phyloP scores from a whole-genome alignment of 2,113 vertebrate genomes.

The Etheostoma spectabile region DNA sequence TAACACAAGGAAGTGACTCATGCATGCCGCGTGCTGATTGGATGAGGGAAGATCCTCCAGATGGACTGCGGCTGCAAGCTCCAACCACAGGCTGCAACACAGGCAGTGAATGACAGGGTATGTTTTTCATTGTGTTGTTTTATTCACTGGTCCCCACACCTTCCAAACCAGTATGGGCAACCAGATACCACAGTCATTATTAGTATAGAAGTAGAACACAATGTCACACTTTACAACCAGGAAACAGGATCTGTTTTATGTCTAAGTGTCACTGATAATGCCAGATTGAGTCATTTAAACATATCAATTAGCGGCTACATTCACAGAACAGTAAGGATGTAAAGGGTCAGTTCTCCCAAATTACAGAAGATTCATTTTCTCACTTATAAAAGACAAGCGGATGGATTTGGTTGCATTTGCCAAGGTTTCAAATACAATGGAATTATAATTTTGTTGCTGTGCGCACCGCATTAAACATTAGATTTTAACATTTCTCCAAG shows the following conservation, averaged over 20 bases:
- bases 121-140: conserved; percentile 35
- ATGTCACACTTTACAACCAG: not conserved
- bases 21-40: conserved; percentile 61
- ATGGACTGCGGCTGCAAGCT: conserved; percentile 4
- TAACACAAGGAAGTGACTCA: conserved; percentile 64
- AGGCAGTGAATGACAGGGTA: not conserved
- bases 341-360: not conserved
- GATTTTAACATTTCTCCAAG: not conserved
- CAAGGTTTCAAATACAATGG: not conserved
- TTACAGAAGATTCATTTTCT: not conserved
- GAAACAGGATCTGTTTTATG: not conserved
- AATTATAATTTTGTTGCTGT: not conserved
- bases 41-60: conserved; percentile 41
- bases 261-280: not conserved
- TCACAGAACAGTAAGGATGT: not conserved
- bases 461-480: not conserved
- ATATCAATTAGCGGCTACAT: not conserved
- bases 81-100: conserved; percentile 15
- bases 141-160: conserved; percentile 6
- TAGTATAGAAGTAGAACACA: not conserved
- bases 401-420: not conserved
- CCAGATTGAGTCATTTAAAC: not conserved
- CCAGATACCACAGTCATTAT: conserved; percentile 11
- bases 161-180: conserved; percentile 20
- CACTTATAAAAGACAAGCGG: not conserved